phyloP scores from a whole-genome alignment of 1,140 invertebrate species.

The Caenorhabditis inopinata region DNA sequence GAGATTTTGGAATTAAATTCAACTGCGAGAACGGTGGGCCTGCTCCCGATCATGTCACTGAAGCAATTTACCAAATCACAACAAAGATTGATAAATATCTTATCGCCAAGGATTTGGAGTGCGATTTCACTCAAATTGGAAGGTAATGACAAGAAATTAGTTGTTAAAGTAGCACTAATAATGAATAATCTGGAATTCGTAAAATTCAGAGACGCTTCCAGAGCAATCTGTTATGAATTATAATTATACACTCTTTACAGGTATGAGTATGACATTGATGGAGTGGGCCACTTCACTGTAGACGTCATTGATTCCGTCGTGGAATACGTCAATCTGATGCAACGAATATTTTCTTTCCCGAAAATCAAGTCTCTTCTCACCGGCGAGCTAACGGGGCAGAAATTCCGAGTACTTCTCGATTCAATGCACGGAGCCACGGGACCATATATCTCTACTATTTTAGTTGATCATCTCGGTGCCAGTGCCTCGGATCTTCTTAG shows the following conservation, averaged over 20 bases:
- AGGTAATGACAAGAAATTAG: not conserved
- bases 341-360: constrained; percentile 92
- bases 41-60: constrained; percentile 81
- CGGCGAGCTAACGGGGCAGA: constrained; percentile 72
- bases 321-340: constrained; percentile 89
- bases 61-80: constrained; percentile 82
- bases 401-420: constrained; percentile 85
- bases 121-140: constrained; percentile 42
- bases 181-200: too few relatives aligned
- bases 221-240: too few relatives aligned
- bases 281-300: constrained; percentile 75
- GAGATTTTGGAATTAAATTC: constrained; percentile 98
- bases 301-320: constrained; percentile 87
- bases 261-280: constrained; percentile 73
- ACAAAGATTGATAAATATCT: constrained; percentile 79
- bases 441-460: constrained; percentile 87
- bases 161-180: too few relatives aligned
- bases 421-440: constrained; percentile 95
- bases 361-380: constrained; percentile 76
- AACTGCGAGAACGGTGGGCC: constrained; percentile 95
- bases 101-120: constrained; percentile 70
- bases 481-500: constrained; percentile 41
- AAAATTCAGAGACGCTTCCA: too few relatives aligned
- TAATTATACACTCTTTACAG: too few relatives aligned
- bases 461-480: constrained; percentile 81